These are phyloP conservation scores for Monodelphis domestica DNA, from an alignment of 2,797 vertebrate genomes.

Conservation along the genomic window DNA sequence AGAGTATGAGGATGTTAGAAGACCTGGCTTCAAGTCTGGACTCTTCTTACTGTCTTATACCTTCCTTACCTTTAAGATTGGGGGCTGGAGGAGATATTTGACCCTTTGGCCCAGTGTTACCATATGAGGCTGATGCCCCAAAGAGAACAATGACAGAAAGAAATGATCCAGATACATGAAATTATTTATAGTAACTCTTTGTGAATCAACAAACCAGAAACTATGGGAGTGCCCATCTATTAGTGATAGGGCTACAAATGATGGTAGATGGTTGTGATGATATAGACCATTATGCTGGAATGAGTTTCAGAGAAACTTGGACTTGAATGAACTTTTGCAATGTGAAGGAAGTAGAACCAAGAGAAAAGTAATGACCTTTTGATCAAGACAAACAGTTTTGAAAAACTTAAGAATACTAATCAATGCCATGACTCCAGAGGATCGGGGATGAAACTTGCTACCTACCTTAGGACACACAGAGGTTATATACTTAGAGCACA, in stretches of 20 bases:
- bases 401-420: not conserved
- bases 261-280: not conserved
- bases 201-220: not conserved
- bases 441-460: not conserved
- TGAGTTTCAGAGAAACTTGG: not conserved
- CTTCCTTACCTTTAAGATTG: not conserved
- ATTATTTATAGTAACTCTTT: not conserved
- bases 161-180: not conserved
- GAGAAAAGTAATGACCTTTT: not conserved
- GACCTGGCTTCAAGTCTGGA: not conserved
- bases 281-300: not conserved
- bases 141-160: not conserved
- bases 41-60: not conserved
- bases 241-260: not conserved
- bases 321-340: not conserved
- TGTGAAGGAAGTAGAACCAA: not conserved
- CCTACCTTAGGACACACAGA: not conserved
- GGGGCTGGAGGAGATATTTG: not conserved
- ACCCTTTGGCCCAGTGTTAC: not conserved
- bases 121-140: not conserved
- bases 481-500: not conserved
- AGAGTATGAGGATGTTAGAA: not conserved
- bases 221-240: not conserved
- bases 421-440: not conserved
- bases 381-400: not conserved